These are phyloP conservation scores for Tylochromis polylepis DNA, from an alignment of 2,113 vertebrate genomes.

Conservation along the genomic window DNA sequence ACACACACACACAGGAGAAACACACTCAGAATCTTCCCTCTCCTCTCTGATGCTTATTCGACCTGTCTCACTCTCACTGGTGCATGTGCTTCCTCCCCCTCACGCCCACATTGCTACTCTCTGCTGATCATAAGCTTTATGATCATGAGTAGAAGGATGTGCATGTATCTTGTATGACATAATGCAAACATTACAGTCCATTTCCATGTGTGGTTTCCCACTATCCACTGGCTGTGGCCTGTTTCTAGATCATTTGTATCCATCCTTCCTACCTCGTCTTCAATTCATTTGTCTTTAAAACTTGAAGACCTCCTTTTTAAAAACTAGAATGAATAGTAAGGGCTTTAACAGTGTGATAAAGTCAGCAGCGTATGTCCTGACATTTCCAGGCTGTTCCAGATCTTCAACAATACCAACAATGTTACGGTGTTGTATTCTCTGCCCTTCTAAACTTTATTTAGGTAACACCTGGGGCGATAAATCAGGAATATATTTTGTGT, in stretches of 20 bases:
- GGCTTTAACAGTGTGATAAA: conserved; percentile 18
- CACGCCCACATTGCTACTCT: conserved; percentile 44
- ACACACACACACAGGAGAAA: background rate
- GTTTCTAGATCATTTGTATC: background rate
- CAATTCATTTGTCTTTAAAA: background rate
- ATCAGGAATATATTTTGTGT: conserved; percentile 5
- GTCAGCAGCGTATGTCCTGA: conserved; percentile 12
- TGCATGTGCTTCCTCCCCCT: conserved; percentile 30
- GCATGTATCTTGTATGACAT: background rate
- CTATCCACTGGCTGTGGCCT: background rate
- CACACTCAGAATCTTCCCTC: background rate
- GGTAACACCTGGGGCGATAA: conserved; percentile 22
- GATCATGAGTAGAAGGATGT: background rate
- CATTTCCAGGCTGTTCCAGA: conserved; percentile 18
- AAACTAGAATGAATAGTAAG: background rate
- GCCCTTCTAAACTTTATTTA: conserved; percentile 18
- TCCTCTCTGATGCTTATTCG: conserved; percentile 2
- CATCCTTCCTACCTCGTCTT: background rate
- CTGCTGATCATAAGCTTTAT: conserved; percentile 14
- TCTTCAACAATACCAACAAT: background rate
- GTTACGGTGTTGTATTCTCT: background rate
- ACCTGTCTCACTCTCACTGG: background rate
- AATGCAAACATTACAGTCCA: background rate
- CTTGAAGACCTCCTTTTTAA: background rate
- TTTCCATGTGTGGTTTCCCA: background rate